Evolutionary conservation across 2,888 invertebrate species (phyloP), one percentile per base, ranked within the genome.

Genomic region (Erpobdella octoculata): DNA sequence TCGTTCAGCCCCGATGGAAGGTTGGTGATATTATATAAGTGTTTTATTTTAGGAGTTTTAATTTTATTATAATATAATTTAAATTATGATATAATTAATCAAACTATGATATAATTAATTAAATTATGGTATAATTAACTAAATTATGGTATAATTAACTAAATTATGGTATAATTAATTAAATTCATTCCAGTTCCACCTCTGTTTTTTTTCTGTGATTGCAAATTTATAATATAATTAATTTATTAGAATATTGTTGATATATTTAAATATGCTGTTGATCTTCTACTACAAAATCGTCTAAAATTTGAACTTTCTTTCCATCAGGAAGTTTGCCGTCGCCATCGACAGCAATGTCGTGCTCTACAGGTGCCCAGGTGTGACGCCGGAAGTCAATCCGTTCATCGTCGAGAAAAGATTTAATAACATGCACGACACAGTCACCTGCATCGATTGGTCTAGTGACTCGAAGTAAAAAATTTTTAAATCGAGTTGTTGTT

Each of bases 1-100:
- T 88, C 88, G 79, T 98, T 97, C 83, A 95, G 95, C 80, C 96
- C 96, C 0, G 89, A 96, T 86, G 93, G 94, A 31, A 90, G 89
- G 85, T 89, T 78, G 78, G 81, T 74, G 4, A n/a, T n/a, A n/a
- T n/a, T n/a, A n/a, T n/a, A n/a, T n/a, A n/a, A n/a, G n/a, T n/a
- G n/a, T n/a, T 59, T 12, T 12, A 12, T 59, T 59, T 21, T 18
- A 25, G 12, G 61, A 12, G 18, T n/a, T n/a, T n/a, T n/a, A 25
- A 61, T 61, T 61, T 21, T 61, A 28, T 61, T 28, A 8, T 61
- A 61, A 31, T 61, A 12, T 58, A 58, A 25, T 58, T 58, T 58
- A 12, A 31, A 31, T 15, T 15, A 59, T 8, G 15, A 33, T 53
- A 28, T 33, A 9, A 58, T 21, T 2, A 53, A 31, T 9, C 33